Evolutionary conservation across 2,888 invertebrate genomes (phyloP), one percentile per base, ranked within the genome.

Genomic region (Horisme vitalbata): DNA sequence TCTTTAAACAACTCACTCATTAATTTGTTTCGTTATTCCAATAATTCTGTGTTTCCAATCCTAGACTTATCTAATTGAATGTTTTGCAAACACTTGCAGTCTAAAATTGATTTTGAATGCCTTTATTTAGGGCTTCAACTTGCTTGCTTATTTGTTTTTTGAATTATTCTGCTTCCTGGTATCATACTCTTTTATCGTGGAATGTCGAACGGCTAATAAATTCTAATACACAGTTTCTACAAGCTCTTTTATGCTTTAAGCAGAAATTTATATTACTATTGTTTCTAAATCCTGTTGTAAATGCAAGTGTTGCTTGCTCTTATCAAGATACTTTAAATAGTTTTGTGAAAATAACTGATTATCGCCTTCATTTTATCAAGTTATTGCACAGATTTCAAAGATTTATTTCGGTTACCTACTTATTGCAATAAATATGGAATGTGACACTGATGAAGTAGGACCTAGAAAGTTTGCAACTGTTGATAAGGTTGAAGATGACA

Each of bases 1-100:
- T 45, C 45, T 15, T 26, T 27, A 37, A 35, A 52, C 49, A 51
- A 50, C 39, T 45, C 50, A 48, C 46, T 31, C 50, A 37, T 44
- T 50, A 43, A 50, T 48, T 52, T 39, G 46, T 45, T 51, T 45
- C 38, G 38, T 24, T 45, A 38, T 39, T 39, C 20, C 32, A 44
- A 45, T 37, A 45, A 45, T 32, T 31, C 36, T 24, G 18, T 36
- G 37, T 45, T 36, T 44, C 28, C 37, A 45, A 45, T 37, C 12
- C 43, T 18, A 12, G 36, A 36, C 31, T 37, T 45, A 37, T 45
- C 44, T 36, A 18, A 27, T 33, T 27, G 34, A 41, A 26, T 32
- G 37, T 32, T 24, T 30, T n/a, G n/a, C n/a, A n/a, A n/a, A n/a
- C n/a, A n/a, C n/a, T n/a, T n/a, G n/a, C n/a, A 41, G 11, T 11